Evolutionary conservation across 2,888 invertebrate genomes (phyloP).

Genomic region (Doris montereyensis): DNA sequence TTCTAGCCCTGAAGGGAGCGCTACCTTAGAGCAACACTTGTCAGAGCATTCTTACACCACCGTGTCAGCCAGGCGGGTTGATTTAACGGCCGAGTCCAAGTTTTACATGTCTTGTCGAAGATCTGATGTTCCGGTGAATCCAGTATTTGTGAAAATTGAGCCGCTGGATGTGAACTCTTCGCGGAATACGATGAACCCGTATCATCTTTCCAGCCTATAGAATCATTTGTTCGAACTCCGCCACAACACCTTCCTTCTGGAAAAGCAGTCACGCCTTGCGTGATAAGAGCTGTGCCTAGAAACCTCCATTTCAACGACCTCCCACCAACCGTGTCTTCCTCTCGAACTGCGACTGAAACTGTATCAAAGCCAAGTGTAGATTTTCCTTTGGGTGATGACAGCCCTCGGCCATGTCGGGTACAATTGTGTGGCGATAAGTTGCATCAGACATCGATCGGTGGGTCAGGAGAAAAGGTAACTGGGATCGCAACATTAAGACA

Average conservation of each 20-base stretch:
- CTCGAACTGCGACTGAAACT: background rate
- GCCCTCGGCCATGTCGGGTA: too few species aligned
- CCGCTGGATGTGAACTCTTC: background rate
- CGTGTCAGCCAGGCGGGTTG: background rate
- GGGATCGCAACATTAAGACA: too few species aligned
- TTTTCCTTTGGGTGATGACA: too few species aligned
- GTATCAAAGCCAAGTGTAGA: too few species aligned
- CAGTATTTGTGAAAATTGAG: background rate
- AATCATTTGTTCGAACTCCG: background rate
- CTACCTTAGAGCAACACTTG: background rate
- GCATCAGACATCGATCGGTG: too few species aligned
- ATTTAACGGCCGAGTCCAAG: background rate
- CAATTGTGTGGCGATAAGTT: too few species aligned
- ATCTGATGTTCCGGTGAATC: background rate
- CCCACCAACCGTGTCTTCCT: too few species aligned
- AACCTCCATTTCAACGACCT: background rate
- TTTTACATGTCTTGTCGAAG: background rate
- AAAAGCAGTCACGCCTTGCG: background rate
- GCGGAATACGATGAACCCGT: too few species aligned
- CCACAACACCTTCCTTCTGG: background rate
- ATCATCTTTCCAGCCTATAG: slow-evolving; percentile 17
- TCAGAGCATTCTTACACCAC: background rate
- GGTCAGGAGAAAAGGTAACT: too few species aligned
- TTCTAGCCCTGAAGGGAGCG: background rate
- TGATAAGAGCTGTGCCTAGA: background rate